Base-by-base conservation (phyloP, 1,140 invertebrate species). In the Hermetia illucens region DNA sequence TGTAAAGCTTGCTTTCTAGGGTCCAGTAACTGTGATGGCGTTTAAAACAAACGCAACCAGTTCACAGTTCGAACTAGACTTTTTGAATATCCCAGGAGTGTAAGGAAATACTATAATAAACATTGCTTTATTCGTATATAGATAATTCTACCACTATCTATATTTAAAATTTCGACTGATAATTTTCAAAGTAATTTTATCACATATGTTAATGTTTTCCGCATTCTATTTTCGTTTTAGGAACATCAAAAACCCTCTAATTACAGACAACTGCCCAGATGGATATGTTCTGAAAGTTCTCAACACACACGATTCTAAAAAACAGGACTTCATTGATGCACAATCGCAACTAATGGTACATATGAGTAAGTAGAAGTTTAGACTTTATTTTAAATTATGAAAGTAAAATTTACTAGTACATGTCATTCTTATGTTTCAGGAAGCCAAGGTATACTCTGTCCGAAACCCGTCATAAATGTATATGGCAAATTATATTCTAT, bases 221-320 rank as follows among this genome's bases (percentile, higher is more conserved):
- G n/a, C n/a, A n/a, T n/a, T n/a, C n/a, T n/a, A n/a, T 27, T 13
- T 27, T 25, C 15, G 43, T 57, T 24, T 13, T 21, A 61, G 58
- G 36, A 64, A 69, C 37, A 61, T 70, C 34, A 68, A 71, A 44
- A 78, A 78, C 58, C 66, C 70, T 0, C 45, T 76, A 5, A 68
- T 75, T 20, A 58, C 62, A 0, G 51, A 55, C 1, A 63, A 69
- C 30, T 64, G 59, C 17, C 57, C 61, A 0, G 47, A 75, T 45
- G 81, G 81, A 0, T 91, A 87, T 48, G 75, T 85, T 8, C 59
- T 91, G 20, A 90, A 90, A 63, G 71, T 91, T 25, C 62, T 82
- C 16, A 91, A 90, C 58, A 71, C 77, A 0, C 62, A 84, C 50
- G 82, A 89, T 52, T 84, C 85, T 0, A 64, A 74, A 47, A 75